Evolutionary conservation across 1,140 invertebrate species (phyloP).

Genomic region (Callitettix versicolor): DNA sequence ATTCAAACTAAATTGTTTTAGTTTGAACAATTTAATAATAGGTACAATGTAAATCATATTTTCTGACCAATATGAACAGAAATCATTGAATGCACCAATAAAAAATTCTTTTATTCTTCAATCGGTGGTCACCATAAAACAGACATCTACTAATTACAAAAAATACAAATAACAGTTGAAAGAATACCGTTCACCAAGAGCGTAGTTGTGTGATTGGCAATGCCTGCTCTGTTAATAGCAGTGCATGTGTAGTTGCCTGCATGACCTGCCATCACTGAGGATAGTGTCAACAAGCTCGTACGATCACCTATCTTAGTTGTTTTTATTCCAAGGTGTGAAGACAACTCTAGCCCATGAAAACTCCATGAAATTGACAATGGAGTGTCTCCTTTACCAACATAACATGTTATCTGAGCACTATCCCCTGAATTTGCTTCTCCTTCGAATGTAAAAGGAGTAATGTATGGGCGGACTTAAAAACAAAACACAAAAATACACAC

Average conservation of each 20-base stretch:
- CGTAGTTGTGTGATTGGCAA: conserved; percentile 21
- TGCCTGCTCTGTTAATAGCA: conserved; percentile 54
- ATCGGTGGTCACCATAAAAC: no score
- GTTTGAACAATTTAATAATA: no score
- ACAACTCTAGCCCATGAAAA: conserved; percentile 33
- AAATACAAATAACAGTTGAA: background rate
- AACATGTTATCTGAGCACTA: conserved; percentile 28
- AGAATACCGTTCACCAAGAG: conserved; percentile 20
- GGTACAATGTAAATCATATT: no score
- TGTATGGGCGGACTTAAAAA: conserved; percentile 49
- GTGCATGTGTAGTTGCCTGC: conserved; percentile 34
- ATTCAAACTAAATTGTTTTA: no score
- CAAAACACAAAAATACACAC: no score
- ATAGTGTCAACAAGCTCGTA: conserved; percentile 52
- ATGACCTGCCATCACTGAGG: conserved; percentile 46
- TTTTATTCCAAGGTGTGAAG: conserved; percentile 20
- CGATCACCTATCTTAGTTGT: conserved; percentile 35
- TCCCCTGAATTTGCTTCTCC: conserved; percentile 45
- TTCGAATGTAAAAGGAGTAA: conserved; percentile 46
- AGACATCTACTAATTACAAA: background rate
- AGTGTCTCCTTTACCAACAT: conserved; percentile 59
- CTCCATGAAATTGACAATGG: conserved; percentile 69
- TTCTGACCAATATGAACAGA: no score
- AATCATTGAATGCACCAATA: no score
- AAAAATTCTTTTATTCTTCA: no score